A percentile compares a stretch with the other conserved stretches of the same genome.
These are phyloP conservation scores for Drosophila sproati DNA, from an alignment of 1,140 invertebrate species.

Conservation along the genomic window DNA sequence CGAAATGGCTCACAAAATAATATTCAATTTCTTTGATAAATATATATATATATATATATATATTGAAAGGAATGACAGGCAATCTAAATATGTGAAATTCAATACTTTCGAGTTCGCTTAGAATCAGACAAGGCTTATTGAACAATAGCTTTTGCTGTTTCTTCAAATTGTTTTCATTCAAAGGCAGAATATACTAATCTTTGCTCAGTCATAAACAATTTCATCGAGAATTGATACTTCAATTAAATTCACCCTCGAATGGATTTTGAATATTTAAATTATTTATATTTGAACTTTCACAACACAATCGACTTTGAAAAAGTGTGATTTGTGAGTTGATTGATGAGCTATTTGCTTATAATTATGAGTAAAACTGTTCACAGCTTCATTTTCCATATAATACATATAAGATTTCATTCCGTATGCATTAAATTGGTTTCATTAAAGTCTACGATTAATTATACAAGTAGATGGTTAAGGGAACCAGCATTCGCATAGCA, in stretches of 20 bases:
- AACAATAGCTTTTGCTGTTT: not conserved
- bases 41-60: no score
- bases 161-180: not conserved
- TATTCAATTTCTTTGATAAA: not conserved
- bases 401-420: not conserved
- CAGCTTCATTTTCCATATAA: not conserved
- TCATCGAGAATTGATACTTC: no score
- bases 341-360: not conserved
- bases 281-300: not conserved
- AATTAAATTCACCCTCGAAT: no score
- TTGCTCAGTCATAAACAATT: no score
- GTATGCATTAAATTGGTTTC: not conserved
- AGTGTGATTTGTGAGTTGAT: not conserved
- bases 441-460: not conserved
- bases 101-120: not conserved
- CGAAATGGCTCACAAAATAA: slow-evolving; percentile 17
- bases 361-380: not conserved
- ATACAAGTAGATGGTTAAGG: not conserved
- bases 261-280: no score
- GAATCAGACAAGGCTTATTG: not conserved
- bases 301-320: not conserved
- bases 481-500: not conserved
- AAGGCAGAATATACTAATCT: no score
- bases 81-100: not conserved
- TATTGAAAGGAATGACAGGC: no score